Evolutionary conservation across 2,888 invertebrate genomes (phyloP).

Genomic region (Augochlorella aurata): DNA sequence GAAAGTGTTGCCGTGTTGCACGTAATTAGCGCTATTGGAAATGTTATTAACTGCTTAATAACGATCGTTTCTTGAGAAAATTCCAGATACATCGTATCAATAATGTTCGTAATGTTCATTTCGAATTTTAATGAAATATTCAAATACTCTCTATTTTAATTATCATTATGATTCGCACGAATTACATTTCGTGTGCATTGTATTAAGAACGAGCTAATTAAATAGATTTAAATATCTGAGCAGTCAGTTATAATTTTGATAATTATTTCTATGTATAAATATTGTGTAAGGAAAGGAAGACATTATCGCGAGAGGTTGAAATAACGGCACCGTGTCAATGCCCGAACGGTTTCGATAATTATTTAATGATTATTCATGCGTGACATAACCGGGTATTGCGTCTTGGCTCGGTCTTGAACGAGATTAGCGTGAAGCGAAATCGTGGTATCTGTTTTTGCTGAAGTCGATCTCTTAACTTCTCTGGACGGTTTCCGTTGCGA

Average conservation of each 20-base stretch:
- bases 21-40: background rate
- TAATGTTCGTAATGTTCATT: no score
- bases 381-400: background rate
- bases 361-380: background rate
- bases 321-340: constrained; percentile 9
- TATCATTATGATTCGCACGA: no score
- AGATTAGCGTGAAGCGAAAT: constrained; percentile 22
- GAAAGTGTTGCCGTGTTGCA: background rate
- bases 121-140: no score
- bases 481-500: background rate
- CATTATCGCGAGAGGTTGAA: background rate
- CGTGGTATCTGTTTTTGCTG: background rate
- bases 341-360: constrained; percentile 17
- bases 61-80: background rate
- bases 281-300: background rate
- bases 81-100: background rate
- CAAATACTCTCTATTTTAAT: no score
- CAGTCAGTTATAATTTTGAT: no score
- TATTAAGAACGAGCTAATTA: no score
- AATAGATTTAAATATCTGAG: no score
- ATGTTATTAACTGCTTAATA: background rate
- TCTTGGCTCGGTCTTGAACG: constrained; percentile 8
- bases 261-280: no score
- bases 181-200: no score
- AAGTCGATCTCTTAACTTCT: background rate